These are phyloP conservation scores for Xenentodon cancila DNA, from an alignment of 2,797 vertebrate genomes.

Conservation along the genomic window DNA sequence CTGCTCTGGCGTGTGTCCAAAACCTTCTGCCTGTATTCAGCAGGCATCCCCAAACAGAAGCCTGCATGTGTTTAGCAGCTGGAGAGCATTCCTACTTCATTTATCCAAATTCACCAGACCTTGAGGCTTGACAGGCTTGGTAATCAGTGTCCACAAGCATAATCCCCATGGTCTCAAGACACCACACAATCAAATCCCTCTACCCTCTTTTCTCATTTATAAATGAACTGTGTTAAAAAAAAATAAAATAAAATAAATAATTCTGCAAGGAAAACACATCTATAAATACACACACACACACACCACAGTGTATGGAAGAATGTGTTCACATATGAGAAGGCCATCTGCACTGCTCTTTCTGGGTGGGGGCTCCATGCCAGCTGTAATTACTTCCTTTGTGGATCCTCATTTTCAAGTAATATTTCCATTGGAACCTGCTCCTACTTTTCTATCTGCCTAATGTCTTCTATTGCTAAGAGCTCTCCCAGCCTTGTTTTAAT, in stretches of 20 bases:
- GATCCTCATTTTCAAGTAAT: constrained; percentile 63
- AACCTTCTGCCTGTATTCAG: constrained; percentile 71
- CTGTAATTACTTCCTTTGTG: constrained; percentile 69
- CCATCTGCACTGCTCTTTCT: constrained; percentile 71
- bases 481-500: constrained; percentile 55
- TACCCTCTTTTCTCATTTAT: constrained; percentile 27
- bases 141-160: constrained; percentile 78
- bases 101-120: constrained; percentile 76
- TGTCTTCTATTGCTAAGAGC: constrained; percentile 34
- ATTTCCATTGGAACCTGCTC: constrained; percentile 55
- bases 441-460: constrained; percentile 37
- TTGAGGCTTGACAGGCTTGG: constrained; percentile 75
- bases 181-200: constrained; percentile 52
- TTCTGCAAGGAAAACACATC: constrained; percentile 39
- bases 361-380: constrained; percentile 57
- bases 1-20: constrained; percentile 61
- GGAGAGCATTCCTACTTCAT: constrained; percentile 71
- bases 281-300: constrained; percentile 43
- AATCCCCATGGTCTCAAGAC: constrained; percentile 72
- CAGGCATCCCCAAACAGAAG: constrained; percentile 72
- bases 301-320: constrained; percentile 57
- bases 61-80: constrained; percentile 72
- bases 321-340: constrained; percentile 62
- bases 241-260: constrained; percentile 21
- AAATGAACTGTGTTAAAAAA: constrained; percentile 30